A percentile compares a stretch with the other conserved stretches of the same genome.
Conservation (phyloP, 1,140 invertebrate genomes). For the Atta colombica region DNA sequence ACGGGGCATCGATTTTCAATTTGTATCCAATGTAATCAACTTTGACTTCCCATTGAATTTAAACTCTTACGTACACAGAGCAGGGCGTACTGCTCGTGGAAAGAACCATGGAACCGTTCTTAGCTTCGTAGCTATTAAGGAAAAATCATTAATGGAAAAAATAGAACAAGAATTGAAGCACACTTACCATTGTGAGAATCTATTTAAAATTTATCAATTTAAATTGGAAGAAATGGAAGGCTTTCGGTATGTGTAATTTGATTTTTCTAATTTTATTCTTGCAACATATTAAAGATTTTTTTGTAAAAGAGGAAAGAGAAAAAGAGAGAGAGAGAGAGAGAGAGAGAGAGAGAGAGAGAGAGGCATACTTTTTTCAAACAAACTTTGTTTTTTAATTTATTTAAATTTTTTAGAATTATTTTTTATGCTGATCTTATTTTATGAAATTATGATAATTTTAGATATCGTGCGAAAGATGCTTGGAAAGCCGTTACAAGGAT, state of each 20-base stretch:
- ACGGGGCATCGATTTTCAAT: slow-evolving; percentile 99
- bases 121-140: slow-evolving; percentile 96
- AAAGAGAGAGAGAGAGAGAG: no score
- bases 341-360: no score
- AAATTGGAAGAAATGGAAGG: slow-evolving; percentile 98
- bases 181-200: slow-evolving; percentile 86
- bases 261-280: not conserved
- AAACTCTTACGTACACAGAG: slow-evolving; percentile 97
- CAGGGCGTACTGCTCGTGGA: slow-evolving; percentile 97
- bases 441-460: slow-evolving; percentile 55
- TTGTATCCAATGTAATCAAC: slow-evolving; percentile 98
- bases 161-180: slow-evolving; percentile 92
- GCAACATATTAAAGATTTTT: no score
- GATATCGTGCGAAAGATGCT: slow-evolving; percentile 96
- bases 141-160: slow-evolving; percentile 91
- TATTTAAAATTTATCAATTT: slow-evolving; percentile 96
- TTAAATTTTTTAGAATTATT: not conserved
- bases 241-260: slow-evolving; percentile 88
- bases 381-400: not conserved
- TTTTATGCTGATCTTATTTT: not conserved
- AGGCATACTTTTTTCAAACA: no score
- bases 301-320: no score
- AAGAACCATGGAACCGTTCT: slow-evolving; percentile 97
- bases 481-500: slow-evolving; percentile 96
- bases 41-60: slow-evolving; percentile 98